These are phyloP conservation scores for Drosophila pruinosa DNA, from an alignment of 1,140 invertebrate species.

Conservation along the genomic window DNA sequence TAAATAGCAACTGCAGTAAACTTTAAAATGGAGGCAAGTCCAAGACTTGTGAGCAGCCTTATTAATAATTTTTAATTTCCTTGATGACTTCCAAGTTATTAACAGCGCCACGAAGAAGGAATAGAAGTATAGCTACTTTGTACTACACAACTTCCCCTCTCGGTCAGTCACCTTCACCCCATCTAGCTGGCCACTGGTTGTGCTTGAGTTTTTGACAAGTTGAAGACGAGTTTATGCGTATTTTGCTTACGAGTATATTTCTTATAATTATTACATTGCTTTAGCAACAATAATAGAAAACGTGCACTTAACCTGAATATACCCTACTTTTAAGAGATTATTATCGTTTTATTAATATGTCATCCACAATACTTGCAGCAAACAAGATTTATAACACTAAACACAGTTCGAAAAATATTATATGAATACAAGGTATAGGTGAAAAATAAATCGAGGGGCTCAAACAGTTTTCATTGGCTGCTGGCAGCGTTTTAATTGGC, in stretches of 20 bases:
- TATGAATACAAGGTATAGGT: not conserved
- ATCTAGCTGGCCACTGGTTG: not conserved
- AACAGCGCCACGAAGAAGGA: slow-evolving; percentile 43
- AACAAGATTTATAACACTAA: not conserved
- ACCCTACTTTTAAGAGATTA: not conserved
- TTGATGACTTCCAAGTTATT: slow-evolving; percentile 78
- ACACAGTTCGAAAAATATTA: not conserved
- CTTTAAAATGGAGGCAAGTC: slow-evolving; percentile 68
- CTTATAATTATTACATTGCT: slow-evolving; percentile 43
- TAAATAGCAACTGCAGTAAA: slow-evolving; percentile 63
- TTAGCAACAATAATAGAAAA: not conserved
- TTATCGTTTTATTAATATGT: not conserved
- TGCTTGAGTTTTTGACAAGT: slow-evolving; percentile 47
- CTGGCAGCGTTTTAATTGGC: slow-evolving; percentile 38
- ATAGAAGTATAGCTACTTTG: slow-evolving; percentile 21
- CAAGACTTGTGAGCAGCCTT: slow-evolving; percentile 51
- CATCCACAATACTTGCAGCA: not conserved
- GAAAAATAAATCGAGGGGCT: not conserved
- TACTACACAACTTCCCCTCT: not conserved
- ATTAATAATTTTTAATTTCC: slow-evolving; percentile 81
- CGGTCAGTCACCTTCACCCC: not conserved
- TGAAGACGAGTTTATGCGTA: slow-evolving; percentile 51
- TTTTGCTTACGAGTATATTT: slow-evolving; percentile 52
- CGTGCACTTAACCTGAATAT: not conserved
- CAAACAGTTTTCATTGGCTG: not conserved